Evolutionary conservation across 2,888 invertebrate genomes (phyloP), one percentile per base, ranked within the genome.

Genomic region (Strigamia transsilvanica): DNA sequence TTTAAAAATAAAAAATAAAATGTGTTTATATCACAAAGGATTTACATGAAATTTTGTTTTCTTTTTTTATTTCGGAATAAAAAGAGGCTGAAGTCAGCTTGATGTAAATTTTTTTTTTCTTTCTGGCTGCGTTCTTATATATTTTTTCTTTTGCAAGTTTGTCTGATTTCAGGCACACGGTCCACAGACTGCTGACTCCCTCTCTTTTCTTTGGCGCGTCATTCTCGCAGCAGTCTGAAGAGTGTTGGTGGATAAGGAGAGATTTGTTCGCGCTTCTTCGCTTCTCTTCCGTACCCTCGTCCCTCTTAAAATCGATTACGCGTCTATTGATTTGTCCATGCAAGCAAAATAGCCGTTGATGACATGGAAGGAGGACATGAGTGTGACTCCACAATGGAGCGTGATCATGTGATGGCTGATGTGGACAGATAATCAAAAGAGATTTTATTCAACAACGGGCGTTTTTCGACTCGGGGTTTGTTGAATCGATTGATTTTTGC

Each of bases 141-240:
- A 7, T 66, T 23, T 15, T 10, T 10, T 66, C 7, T 7, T 9
- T 23, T 7, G 6, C 66, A 12, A 66, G 27, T 27, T 73, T 73
- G 73, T 56, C 56, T 73, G 73, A 73, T 73, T 32, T 56, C 56
- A 21, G n/a, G 56, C 73, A 73, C 73, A 32, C 73, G 73, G 73
- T 32, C 73, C 32, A 73, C 12, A 73, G 73, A 73, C 32, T 73
- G 73, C 73, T 73, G 73, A 73, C 73, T 73, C 27, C 73, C 27
- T 56, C 73, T 73, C 73, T 73, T 73, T 73, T 73, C 73, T 73
- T 73, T 73, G 73, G 73, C 73, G 73, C 73, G 73, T 73, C 73
- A 73, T 27, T 32, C 73, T 27, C 73, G 32, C 73, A 73, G 32
- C 46, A 56, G 56, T 56, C 18, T 18, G 56, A 18, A 18, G 56